phyloP scores from a whole-genome alignment of 1,140 invertebrate genomes.

The Brachionus rotundiformis region DNA sequence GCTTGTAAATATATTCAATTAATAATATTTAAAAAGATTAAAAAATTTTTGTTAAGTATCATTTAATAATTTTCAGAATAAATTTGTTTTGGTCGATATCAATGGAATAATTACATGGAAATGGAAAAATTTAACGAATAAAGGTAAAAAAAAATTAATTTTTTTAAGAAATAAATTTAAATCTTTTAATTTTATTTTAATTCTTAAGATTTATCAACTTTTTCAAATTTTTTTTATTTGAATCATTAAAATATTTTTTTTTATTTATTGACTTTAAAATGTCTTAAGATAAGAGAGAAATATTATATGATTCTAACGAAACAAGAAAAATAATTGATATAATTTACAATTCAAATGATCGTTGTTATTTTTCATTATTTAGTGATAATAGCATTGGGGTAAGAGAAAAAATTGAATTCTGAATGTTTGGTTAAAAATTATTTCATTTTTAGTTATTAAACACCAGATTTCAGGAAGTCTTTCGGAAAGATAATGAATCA shows the following conservation, averaged over 20 bases:
- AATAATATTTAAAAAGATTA: background rate
- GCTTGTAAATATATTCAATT: background rate
- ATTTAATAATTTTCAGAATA: background rate
- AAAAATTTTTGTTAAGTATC: background rate
- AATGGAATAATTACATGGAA: constrained; percentile 3
- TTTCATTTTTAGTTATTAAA: constrained; percentile 56
- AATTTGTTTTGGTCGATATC: constrained; percentile 11
- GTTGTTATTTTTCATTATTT: constrained; percentile 19
- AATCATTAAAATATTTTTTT: background rate
- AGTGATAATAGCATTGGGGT: background rate
- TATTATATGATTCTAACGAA: constrained; percentile 2
- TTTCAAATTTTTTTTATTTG: background rate
- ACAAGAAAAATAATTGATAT: background rate
- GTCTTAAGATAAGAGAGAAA: constrained; percentile 7
- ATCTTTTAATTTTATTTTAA: background rate
- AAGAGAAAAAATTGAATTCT: background rate
- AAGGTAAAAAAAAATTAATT: constrained; percentile 1
- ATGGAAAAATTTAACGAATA: constrained; percentile 18
- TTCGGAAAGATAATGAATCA: constrained; percentile 58
- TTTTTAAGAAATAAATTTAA: background rate
- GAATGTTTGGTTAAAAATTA: background rate
- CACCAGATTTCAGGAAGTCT: constrained; percentile 61
- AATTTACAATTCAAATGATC: constrained; percentile 1
- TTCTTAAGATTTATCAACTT: background rate
- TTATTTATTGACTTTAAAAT: too few species aligned